Evolutionary conservation across 2,797 vertebrate species (phyloP), one percentile per base, ranked within the genome.

Genomic region (Hippopotamyrus pictus): DNA sequence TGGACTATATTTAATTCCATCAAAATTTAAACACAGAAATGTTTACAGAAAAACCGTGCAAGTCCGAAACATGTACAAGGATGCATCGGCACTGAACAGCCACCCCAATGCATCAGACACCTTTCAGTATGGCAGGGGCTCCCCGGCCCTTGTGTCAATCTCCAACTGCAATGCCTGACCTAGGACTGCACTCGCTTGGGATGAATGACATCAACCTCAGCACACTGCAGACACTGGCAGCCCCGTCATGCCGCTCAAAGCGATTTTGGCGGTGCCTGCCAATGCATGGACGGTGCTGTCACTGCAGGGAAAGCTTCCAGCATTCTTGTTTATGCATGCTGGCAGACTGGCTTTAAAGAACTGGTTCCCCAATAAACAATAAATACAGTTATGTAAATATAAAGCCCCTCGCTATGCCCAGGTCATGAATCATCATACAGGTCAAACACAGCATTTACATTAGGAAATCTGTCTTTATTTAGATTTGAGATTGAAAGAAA

Each of bases 361-460:
- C 29, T 46, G 41, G 41, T 22, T 82, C 76, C 17, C 41, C 76
- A 46, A 44, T 44, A 46, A 44, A 82, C 41, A 46, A 44, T 79
- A 44, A n/a, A 46, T 82, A 82, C 76, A 82, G n/a, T 44, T 82
- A 82, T 46, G 8, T 82, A 82, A 46, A 82, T 44, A 82, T 44
- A 46, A 82, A 82, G 37, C 37, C 41, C 41, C 76, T n/a, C 76
- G 41, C 41, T 46, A 82, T 82, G 19, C 19, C 76, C 69, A 73
- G 69, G 69, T 73, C 69, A 73, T 37, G 65, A 82, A 82, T 82
- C 76, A 82, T 46, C 76, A 82, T 82, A n/a, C 37, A 46, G 76
- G 76, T 3, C 76, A 46, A 82, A 76, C 69, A 37, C 14, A 0
- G 29, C 69, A 76, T 37, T 76, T 76, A 37, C 37, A 37, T 76